Evolutionary conservation across 1,140 invertebrate genomes (phyloP).

Genomic region (Acromyrmex echinatior): DNA sequence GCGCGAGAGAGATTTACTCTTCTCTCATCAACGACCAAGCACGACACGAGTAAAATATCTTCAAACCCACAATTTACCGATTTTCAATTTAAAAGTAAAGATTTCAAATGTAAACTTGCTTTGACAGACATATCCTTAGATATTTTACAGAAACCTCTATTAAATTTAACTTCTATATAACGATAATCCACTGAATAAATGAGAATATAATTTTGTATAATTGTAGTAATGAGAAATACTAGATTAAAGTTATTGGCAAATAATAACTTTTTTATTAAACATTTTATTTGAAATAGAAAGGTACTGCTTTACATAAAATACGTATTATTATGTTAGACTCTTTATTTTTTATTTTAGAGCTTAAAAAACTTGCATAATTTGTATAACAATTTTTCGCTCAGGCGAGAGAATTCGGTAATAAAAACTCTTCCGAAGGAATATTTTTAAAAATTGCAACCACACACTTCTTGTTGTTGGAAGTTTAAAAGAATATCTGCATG

Average conservation of each 20-base stretch:
- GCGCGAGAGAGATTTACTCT: slow-evolving; percentile 31
- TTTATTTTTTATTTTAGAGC: not conserved
- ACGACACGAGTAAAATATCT: slow-evolving; percentile 17
- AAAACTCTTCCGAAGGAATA: not conserved
- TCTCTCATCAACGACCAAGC: slow-evolving; percentile 38
- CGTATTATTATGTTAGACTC: not conserved
- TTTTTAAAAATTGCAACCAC: slow-evolving; percentile 16
- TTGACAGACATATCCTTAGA: not conserved
- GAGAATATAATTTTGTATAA: not conserved
- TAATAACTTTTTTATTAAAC: not conserved
- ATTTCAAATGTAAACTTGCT: not conserved
- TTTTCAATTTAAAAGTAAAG: slow-evolving; percentile 4
- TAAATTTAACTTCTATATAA: not conserved
- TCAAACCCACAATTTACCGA: not conserved
- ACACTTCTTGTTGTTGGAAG: not conserved
- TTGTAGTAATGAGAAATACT: not conserved
- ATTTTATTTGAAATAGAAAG: not conserved
- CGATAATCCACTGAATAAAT: not conserved
- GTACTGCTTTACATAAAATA: not conserved
- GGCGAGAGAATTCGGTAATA: not conserved
- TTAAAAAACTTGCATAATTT: not conserved
- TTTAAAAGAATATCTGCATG: slow-evolving; percentile 20
- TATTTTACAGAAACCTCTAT: not conserved
- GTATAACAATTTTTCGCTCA: not conserved
- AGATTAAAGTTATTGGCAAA: not conserved